Conservation (phyloP, 2,888 invertebrate species). For the Acanthosepion lycidas region DNA sequence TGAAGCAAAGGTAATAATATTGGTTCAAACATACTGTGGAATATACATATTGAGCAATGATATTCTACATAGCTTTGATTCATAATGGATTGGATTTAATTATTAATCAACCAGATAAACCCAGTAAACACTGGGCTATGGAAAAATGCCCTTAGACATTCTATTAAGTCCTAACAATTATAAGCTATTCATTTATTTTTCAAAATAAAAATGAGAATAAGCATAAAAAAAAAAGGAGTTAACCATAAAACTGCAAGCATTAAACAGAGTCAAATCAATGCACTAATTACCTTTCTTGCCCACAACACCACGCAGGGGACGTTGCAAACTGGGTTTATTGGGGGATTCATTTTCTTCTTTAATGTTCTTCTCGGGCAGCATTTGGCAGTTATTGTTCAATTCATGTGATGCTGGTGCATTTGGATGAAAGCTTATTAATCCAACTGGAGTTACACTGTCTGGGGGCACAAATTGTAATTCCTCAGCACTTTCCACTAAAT, state of each 20-base stretch:
- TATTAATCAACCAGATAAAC: too few species aligned
- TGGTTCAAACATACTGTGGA: too few species aligned
- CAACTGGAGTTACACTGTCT: background rate
- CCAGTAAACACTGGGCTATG: too few species aligned
- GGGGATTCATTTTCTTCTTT: background rate
- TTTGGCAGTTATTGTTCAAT: background rate
- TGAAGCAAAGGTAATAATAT: too few species aligned
- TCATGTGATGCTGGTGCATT: background rate
- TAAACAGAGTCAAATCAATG: background rate
- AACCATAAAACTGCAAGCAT: background rate
- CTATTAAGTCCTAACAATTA: too few species aligned
- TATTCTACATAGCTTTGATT: too few species aligned
- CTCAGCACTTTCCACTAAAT: background rate
- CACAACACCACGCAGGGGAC: background rate
- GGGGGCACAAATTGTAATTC: constrained; percentile 11
- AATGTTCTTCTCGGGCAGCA: background rate
- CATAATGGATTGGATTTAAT: too few species aligned
- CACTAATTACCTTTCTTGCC: background rate
- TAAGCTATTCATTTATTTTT: too few species aligned
- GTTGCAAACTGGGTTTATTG: background rate
- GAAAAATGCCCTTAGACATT: too few species aligned
- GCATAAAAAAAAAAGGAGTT: too few species aligned
- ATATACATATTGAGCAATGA: too few species aligned
- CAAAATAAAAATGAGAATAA: too few species aligned
- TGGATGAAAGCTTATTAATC: background rate